phyloP scores from a whole-genome alignment of 2,888 invertebrate genomes.

The Drosophila koepferae region DNA sequence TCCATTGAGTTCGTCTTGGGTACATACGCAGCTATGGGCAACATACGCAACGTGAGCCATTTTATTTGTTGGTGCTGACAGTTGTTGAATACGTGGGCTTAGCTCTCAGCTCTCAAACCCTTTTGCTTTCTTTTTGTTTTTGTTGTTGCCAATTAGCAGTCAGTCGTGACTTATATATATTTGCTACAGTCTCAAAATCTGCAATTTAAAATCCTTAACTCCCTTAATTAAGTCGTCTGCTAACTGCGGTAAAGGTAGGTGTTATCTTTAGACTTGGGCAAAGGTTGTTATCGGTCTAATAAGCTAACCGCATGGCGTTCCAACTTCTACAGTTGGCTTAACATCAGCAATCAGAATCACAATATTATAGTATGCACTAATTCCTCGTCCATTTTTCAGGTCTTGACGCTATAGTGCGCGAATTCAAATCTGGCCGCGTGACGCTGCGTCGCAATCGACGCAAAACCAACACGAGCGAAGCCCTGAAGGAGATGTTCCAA shows the following conservation, averaged over 20 bases:
- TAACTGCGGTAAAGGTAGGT: slow-evolving; percentile 53
- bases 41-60: slow-evolving; percentile 62
- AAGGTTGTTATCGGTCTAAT: slow-evolving; percentile 22
- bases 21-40: slow-evolving; percentile 14
- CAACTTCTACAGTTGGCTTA: slow-evolving; percentile 7
- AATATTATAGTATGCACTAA: neutral
- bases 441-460: slow-evolving; percentile 84
- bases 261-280: slow-evolving; percentile 16
- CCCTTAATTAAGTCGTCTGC: slow-evolving; percentile 27
- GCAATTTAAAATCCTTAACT: slow-evolving; percentile 53
- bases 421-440: slow-evolving; percentile 84
- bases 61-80: slow-evolving; percentile 74
- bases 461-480: slow-evolving; percentile 83
- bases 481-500: slow-evolving; percentile 85
- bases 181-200: slow-evolving; percentile 43
- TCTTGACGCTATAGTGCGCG: slow-evolving; percentile 85
- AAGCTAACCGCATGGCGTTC: slow-evolving; percentile 64
- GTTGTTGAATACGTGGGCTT: slow-evolving; percentile 64
- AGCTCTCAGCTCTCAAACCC: slow-evolving; percentile 14
- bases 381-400: slow-evolving; percentile 63
- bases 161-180: slow-evolving; percentile 67
- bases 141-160: slow-evolving; percentile 21
- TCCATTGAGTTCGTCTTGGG: slow-evolving; percentile 55
- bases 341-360: neutral
- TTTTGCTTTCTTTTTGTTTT: slow-evolving; percentile 1